A percentile compares a stretch with the other conserved stretches of the same genome.
These are phyloP conservation scores for Andrena flavipes DNA, from an alignment of 2,888 invertebrate species.

Conservation along the genomic window DNA sequence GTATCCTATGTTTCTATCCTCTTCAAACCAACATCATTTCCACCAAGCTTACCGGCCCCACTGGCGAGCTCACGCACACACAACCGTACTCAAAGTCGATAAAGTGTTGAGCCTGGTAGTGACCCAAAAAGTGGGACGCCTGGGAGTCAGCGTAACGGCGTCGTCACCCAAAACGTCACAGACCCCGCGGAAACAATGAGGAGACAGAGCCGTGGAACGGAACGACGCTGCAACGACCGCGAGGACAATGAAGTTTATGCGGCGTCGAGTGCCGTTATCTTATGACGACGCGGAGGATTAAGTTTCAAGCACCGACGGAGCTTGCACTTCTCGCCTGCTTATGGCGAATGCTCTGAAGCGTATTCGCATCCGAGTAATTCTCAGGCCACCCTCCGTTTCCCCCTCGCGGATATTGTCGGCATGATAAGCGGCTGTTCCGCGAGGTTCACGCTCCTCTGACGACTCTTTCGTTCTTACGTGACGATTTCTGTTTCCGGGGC, in stretches of 20 bases:
- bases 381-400: conserved; percentile 8
- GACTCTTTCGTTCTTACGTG: conserved; percentile 10
- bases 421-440: conserved; percentile 44
- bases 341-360: conserved; percentile 51
- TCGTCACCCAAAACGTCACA: conserved; percentile 17
- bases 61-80: too few relatives aligned
- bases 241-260: conserved; percentile 76
- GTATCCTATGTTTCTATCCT: too few relatives aligned
- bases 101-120: not conserved
- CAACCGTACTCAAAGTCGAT: too few relatives aligned
- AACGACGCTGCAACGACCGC: conserved; percentile 52
- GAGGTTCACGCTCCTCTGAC: not conserved
- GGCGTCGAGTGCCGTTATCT: conserved; percentile 75
- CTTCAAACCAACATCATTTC: too few relatives aligned
- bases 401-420: conserved; percentile 34
- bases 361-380: conserved; percentile 48
- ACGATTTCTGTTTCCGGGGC: not conserved
- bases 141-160: conserved; percentile 10
- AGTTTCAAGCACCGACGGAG: conserved; percentile 72
- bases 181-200: conserved; percentile 51
- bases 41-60: too few relatives aligned
- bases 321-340: conserved; percentile 68
- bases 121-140: conserved; percentile 1
- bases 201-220: conserved; percentile 45
- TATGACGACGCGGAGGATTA: conserved; percentile 76